Evolutionary conservation across 35 echinoderm and acorn worm genomes (phyloP).

Genomic region (Amphiura filiformis): DNA sequence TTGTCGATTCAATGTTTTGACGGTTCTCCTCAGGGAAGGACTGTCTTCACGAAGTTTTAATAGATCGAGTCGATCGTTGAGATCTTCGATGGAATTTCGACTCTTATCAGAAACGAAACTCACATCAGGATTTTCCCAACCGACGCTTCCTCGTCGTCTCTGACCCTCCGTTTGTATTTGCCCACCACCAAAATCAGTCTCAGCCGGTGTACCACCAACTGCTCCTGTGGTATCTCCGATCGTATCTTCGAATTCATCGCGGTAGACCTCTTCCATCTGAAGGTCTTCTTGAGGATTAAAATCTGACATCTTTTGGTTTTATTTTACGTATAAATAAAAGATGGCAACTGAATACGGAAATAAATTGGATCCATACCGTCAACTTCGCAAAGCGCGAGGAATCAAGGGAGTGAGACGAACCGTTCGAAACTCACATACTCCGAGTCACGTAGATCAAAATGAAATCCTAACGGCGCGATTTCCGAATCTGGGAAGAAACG

Average conservation of each 20-base stretch:
- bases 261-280: too few relatives aligned
- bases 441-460: background rate
- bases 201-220: too few relatives aligned
- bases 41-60: too few relatives aligned
- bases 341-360: background rate
- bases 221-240: background rate
- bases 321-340: background rate
- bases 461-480: background rate
- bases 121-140: too few relatives aligned
- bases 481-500: background rate
- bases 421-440: background rate
- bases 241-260: background rate
- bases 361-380: constrained; percentile 1
- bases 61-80: too few relatives aligned
- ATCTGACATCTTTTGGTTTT: background rate
- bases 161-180: too few relatives aligned
- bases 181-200: too few relatives aligned
- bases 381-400: background rate
- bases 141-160: too few relatives aligned
- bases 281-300: background rate
- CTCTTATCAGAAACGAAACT: too few relatives aligned
- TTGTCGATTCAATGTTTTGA: too few relatives aligned
- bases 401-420: background rate
- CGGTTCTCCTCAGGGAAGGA: too few relatives aligned
- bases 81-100: too few relatives aligned